phyloP scores from a whole-genome alignment of 2,888 invertebrate genomes.

The Siphlonurus alternatus region DNA sequence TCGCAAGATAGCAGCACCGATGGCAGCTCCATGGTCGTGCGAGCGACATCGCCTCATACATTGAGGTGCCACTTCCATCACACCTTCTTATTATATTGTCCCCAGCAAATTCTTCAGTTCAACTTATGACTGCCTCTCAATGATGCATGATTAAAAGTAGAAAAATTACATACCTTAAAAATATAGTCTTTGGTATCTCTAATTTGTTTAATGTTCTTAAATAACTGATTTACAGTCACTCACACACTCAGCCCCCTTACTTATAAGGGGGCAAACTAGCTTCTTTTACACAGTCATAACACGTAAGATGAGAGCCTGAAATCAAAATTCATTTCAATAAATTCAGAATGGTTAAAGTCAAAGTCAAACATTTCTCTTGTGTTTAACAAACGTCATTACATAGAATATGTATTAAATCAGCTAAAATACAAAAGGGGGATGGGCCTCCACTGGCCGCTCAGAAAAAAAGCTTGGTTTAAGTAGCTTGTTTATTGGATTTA shows the following conservation, averaged over 20 bases:
- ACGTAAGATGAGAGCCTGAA: background rate
- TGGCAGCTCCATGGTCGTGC: slow-evolving; percentile 4
- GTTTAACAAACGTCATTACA: too few species aligned
- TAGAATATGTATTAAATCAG: too few species aligned
- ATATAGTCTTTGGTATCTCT: background rate
- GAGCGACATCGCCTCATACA: slow-evolving; percentile 6
- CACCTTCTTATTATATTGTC: background rate
- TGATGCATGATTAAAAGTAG: too few species aligned
- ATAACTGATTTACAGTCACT: background rate
- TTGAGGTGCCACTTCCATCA: background rate
- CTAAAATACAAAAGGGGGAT: too few species aligned
- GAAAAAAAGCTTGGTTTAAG: too few species aligned
- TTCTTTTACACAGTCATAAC: background rate
- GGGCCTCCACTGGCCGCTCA: too few species aligned
- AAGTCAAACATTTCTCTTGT: too few species aligned
- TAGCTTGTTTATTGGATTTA: too few species aligned
- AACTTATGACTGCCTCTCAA: too few species aligned
- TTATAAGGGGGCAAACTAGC: background rate
- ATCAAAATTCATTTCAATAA: too few species aligned
- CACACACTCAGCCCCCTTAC: background rate
- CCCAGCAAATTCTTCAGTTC: background rate
- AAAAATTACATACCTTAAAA: too few species aligned
- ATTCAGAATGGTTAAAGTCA: too few species aligned
- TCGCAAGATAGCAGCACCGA: background rate
- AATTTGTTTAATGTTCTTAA: background rate